Evolutionary conservation across 2,888 invertebrate genomes (phyloP), one percentile per base, ranked within the genome.

Genomic region (Trachelus iudaicus): DNA sequence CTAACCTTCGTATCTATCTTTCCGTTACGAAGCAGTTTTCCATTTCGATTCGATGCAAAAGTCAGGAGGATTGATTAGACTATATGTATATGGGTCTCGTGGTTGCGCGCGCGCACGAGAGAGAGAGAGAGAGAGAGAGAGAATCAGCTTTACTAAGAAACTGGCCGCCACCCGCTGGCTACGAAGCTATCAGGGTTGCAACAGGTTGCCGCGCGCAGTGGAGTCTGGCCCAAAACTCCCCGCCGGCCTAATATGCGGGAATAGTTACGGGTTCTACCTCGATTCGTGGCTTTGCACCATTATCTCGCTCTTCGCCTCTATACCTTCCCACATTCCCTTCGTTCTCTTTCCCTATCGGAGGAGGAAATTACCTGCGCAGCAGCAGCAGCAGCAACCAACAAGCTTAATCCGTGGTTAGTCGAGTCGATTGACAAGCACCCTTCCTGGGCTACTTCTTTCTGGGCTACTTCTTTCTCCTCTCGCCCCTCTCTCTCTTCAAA

Each of bases 111-210:
- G 11, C 34, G 34, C 34, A 34, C 11, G 56, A 56, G 75, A 69
- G 15, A 35, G 56, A 73, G 75, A 78, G 75, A 35, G 73, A 78
- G 75, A 71, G 75, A 73, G 30, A 69, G 56, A 73, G 30, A 35
- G 40, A 34, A 23, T 23, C 0, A 4, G n/a, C 30, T 37, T 31
- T 31, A 31, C 33, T n/a, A 34, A 40, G 35, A 40, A 75, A 33
- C 11, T 34, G 40, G 30, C 75, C 81, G 82, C 81, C 83, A 81
- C 82, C 83, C 82, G 84, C 84, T 85, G 84, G 83, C 82, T 81
- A 82, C 80, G 80, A 77, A 81, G 81, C 83, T 81, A 83, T 84
- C 85, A 84, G 87, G 85, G 87, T 87, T 87, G 88, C 88, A 88
- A 88, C 88, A 88, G 88, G 88, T 88, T 88, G 87, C 79, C 78